Percentiles rank a stretch among this genome's conserved stretches.
These are phyloP conservation scores for Tychaedon coryphoeus DNA, from an alignment of 2,113 vertebrate genomes.

Conservation along the genomic window DNA sequence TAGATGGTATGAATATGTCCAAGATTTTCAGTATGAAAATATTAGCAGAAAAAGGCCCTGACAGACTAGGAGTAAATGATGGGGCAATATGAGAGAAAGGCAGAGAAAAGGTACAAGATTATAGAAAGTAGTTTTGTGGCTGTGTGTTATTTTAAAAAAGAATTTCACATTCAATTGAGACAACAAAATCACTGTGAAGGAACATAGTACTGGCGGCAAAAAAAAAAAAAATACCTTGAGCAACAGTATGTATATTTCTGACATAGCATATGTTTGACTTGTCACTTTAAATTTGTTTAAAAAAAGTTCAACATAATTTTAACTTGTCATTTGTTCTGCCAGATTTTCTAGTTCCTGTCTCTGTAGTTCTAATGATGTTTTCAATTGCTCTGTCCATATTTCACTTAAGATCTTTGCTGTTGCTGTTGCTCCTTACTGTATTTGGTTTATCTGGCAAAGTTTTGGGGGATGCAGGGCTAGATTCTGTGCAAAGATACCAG, in stretches of 20 bases:
- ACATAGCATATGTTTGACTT: slow-evolving; percentile 3
- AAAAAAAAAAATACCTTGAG: not conserved
- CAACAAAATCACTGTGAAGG: not conserved
- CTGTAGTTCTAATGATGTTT: not conserved
- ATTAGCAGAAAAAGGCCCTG: not conserved
- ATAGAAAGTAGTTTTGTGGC: not conserved
- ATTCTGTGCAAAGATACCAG: not conserved
- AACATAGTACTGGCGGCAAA: not conserved
- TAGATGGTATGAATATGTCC: not conserved
- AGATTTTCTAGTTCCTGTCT: not conserved
- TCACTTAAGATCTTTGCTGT: not conserved
- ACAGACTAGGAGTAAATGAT: not conserved
- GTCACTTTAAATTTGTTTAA: not conserved
- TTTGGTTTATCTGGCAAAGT: not conserved
- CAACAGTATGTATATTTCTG: not conserved
- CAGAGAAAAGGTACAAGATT: not conserved
- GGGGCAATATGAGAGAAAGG: not conserved
- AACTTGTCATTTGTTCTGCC: not conserved
- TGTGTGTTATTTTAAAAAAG: not conserved
- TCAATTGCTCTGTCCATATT: not conserved
- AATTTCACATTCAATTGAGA: not conserved
- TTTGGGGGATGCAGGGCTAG: not conserved
- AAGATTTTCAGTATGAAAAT: not conserved
- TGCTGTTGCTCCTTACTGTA: not conserved
- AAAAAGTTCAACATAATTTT: not conserved